Conservation (phyloP, 2,113 vertebrate species). For the Psophia crepitans region DNA sequence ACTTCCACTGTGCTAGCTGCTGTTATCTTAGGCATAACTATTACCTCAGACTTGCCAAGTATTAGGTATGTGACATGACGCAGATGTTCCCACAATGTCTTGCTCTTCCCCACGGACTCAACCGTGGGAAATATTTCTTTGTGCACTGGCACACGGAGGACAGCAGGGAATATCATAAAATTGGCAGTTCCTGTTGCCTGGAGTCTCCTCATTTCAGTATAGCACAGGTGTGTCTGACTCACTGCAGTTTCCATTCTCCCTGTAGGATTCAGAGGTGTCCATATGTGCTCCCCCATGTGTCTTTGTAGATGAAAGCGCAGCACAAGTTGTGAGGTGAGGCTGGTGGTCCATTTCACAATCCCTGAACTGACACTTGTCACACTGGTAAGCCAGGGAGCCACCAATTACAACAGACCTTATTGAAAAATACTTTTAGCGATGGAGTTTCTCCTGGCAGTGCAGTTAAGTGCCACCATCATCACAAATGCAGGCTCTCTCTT, state of each 20-base stretch:
- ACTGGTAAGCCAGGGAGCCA: background rate
- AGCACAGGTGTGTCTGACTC: background rate
- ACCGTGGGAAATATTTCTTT: background rate
- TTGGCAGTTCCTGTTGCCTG: background rate
- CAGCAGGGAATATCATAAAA: background rate
- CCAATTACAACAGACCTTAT: background rate
- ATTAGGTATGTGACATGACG: slow-evolving; percentile 17
- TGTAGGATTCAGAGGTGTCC: background rate
- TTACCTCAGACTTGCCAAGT: background rate
- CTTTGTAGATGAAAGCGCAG: background rate
- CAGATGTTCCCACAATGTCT: slow-evolving; percentile 20
- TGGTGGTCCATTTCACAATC: background rate
- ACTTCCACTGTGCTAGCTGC: background rate
- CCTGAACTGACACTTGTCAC: background rate
- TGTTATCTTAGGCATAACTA: background rate
- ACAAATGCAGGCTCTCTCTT: background rate
- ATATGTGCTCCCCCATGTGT: accelerated
- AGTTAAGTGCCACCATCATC: background rate
- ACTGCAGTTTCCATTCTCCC: background rate
- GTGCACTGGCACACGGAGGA: background rate
- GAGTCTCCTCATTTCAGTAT: background rate
- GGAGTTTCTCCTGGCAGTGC: background rate
- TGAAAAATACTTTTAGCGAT: background rate
- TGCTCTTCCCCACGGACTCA: background rate
- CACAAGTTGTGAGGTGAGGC: background rate